Evolutionary conservation across 2,888 invertebrate genomes (phyloP), one percentile per base, ranked within the genome.

Genomic region (Tachina grossa): DNA sequence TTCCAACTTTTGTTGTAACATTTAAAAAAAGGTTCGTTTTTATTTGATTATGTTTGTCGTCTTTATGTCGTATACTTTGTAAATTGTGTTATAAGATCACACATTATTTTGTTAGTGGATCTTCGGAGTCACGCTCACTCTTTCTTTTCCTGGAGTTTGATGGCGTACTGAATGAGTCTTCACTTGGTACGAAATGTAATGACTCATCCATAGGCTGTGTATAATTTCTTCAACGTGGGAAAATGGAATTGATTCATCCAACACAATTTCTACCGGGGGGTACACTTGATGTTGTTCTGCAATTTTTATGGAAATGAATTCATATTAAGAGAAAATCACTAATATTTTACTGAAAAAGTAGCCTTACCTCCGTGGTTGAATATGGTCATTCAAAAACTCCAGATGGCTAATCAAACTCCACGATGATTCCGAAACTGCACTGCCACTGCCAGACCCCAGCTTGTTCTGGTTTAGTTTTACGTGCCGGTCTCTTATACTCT

Each of bases 381-480:
- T 55, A 55, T 55, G 55, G 19, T 43, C 41, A 71, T 14, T 55
- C 41, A 71, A 55, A 57, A 55, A 53, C n/a, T 45, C 55, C 31
- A 69, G 39, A n/a, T 55, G 55, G 19, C 71, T 71, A 13, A 71
- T 71, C 55, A 71, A 57, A 43, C 19, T 43, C 71, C 71, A 55
- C 16, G 57, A 71, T n/a, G 55, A 55, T 14, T 66, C 49, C 10
- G 66, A 10, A n/a, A 66, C 49, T 22, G 22, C 22, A 22, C 41
- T 61, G 13, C 47, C 41, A 9, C 69, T 51, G 22, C 53, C 51
- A 47, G 69, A 69, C 14, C n/a, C 22, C n/a, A 41, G 22, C 43
- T 69, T 19, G n/a, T 69, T 69, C 41, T 71, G 71, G 71, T 71
- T 9, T 0, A 71, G 71, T 16, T 41, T 71, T 14, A 71, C 43